Evolutionary conservation across 2,888 invertebrate genomes (phyloP).

Genomic region (Chymomyza amoena): DNA sequence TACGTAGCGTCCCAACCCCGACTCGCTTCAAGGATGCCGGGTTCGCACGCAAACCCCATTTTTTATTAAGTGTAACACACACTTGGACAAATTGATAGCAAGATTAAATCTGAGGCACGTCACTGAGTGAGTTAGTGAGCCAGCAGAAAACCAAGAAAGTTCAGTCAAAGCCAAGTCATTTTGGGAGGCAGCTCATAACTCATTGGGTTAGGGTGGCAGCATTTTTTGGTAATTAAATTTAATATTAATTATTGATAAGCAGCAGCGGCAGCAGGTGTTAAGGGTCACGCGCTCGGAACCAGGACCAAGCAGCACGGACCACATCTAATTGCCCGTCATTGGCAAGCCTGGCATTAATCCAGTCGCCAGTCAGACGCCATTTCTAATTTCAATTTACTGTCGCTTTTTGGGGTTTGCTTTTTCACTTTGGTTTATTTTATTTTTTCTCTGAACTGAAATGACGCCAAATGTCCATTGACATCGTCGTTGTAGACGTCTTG

Average conservation of each 20-base stretch:
- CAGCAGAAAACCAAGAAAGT: conserved; percentile 12
- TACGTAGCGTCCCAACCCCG: neutral
- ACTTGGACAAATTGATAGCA: conserved; percentile 73
- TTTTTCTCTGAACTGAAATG: conserved; percentile 34
- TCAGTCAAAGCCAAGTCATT: conserved; percentile 7
- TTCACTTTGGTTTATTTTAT: conserved; percentile 1
- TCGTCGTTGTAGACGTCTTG: conserved; percentile 38
- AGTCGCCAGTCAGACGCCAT: conserved; percentile 30
- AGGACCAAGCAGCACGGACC: neutral
- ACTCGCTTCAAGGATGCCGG: neutral
- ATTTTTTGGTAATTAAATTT: conserved; percentile 41
- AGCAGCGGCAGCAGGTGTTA: conserved; percentile 32
- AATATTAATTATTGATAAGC: conserved; percentile 45
- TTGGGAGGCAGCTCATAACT: conserved; percentile 6
- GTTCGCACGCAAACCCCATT: conserved; percentile 50
- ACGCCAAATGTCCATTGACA: conserved; percentile 62
- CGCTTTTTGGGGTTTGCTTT: conserved; percentile 11
- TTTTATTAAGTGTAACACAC: conserved; percentile 63
- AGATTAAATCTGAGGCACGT: conserved; percentile 64
- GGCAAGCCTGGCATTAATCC: conserved; percentile 6
- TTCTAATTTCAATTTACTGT: conserved; percentile 62
- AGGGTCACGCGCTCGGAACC: conserved; percentile 21
- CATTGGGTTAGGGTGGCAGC: neutral
- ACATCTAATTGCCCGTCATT: conserved; percentile 45
- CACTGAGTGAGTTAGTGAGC: conserved; percentile 15